Evolutionary conservation across 2,888 invertebrate species (phyloP), one percentile per base, ranked within the genome.

Genomic region (Altica lythri): DNA sequence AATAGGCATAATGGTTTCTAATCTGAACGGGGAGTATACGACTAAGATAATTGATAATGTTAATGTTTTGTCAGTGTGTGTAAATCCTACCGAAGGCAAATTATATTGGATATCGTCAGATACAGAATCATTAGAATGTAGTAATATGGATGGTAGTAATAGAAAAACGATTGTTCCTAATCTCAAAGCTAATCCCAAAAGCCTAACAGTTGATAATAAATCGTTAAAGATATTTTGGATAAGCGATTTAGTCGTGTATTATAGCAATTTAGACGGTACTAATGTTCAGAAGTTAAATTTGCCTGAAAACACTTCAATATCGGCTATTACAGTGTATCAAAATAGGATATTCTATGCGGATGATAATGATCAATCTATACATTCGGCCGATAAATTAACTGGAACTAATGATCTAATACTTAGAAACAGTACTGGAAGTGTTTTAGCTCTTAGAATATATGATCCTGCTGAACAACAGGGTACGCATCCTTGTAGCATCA

Each of bases 21-120:
- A 85, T 68, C 77, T 90, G 45, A 81, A 83, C 60, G 93, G 91
- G 2, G 87, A 89, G 73, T 88, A 81, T 71, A 80, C 86, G 18
- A 80, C 84, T 0, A 62, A 60, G 16, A 45, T 75, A 2, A 48
- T 74, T 56, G 63, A 74, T 64, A 72, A 77, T 58, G 75, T 78
- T 32, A 75, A 79, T 68, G 80, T 88, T 8, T 78, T 83, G 56
- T 85, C 88, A 44, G 80, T 92, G 45, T 88, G 87, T 19, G 80
- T 87, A 4, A 84, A 90, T 77, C 90, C 92, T 0, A 71, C 76
- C 1, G 75, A 81, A 61, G 84, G 84, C 0, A 72, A 75, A 59
- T 66, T 85, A 47, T 84, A 77, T 67, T 85, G 82, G 80, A 78
- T 81, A 13, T 61, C 67, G 0, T 47, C 57, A 0, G 62, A 61